Percentiles rank a stretch among this genome's conserved stretches.
phyloP scores from a whole-genome alignment of 1,140 invertebrate species.

The Epicauta chinensis region DNA sequence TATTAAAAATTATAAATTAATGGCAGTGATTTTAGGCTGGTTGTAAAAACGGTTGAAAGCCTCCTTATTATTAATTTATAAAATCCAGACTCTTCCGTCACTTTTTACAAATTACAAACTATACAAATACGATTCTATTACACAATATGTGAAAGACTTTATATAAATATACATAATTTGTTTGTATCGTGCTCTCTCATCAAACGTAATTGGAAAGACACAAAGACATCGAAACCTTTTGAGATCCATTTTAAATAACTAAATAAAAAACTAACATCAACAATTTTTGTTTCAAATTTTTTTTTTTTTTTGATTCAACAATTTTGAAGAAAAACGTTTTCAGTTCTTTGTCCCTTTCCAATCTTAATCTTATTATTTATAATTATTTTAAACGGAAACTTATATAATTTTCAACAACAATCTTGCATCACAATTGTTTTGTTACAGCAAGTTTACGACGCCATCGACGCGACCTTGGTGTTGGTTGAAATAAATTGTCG shows the following conservation, averaged over 20 bases:
- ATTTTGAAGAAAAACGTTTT: not conserved
- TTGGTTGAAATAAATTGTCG: slow-evolving; percentile 31
- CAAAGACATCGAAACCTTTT: too few species aligned
- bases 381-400: not conserved
- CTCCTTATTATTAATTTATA: slow-evolving; percentile 1
- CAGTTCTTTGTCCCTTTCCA: not conserved
- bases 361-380: slow-evolving; percentile 11
- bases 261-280: too few species aligned
- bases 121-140: slow-evolving; percentile 12
- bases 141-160: slow-evolving; percentile 24
- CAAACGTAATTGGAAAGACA: too few species aligned
- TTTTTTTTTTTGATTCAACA: too few species aligned
- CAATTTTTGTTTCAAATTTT: too few species aligned
- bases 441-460: slow-evolving; percentile 27
- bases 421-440: slow-evolving; percentile 31
- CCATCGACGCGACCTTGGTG: slow-evolving; percentile 21
- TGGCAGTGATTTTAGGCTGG: slow-evolving; percentile 26
- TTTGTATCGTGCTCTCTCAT: not conserved
- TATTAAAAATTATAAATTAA: slow-evolving; percentile 24
- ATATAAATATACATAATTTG: slow-evolving; percentile 16
- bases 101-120: not conserved
- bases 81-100: slow-evolving; percentile 2
- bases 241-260: too few species aligned
- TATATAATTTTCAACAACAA: slow-evolving; percentile 11
- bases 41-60: slow-evolving; percentile 24